phyloP scores from a whole-genome alignment of 2,113 vertebrate species.

The Labeo catla region DNA sequence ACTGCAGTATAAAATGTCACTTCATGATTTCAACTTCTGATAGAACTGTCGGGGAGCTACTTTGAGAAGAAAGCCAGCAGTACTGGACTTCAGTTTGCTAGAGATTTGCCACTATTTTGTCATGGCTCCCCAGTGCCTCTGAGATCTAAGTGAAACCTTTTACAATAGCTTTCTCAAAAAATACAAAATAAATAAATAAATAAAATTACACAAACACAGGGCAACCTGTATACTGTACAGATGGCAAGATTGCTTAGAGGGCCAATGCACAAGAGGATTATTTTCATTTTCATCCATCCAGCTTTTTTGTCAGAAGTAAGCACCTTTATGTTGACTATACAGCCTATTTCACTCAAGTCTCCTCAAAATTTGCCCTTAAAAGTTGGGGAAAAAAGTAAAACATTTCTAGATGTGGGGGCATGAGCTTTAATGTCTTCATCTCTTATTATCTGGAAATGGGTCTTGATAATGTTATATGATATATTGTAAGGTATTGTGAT shows the following conservation, averaged over 20 bases:
- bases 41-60: neutral
- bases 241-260: neutral
- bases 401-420: no score
- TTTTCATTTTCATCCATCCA: no score
- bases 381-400: neutral
- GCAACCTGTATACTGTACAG: neutral
- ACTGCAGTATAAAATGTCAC: neutral
- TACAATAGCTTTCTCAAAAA: neutral
- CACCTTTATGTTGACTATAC: no score
- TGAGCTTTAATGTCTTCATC: no score
- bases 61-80: slow-evolving; percentile 1
- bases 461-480: no score
- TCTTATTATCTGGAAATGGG: no score
- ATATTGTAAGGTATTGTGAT: no score
- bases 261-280: neutral
- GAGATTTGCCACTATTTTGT: neutral
- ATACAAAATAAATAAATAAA: neutral
- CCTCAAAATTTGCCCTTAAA: neutral
- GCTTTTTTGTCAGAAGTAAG: no score
- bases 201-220: neutral
- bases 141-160: neutral
- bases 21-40: neutral
- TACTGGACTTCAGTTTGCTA: neutral
- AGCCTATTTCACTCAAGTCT: no score
- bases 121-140: neutral